Evolutionary conservation across 2,797 vertebrate species (phyloP), one percentile per base, ranked within the genome.

Genomic region (Heteromormyrus szaboi): DNA sequence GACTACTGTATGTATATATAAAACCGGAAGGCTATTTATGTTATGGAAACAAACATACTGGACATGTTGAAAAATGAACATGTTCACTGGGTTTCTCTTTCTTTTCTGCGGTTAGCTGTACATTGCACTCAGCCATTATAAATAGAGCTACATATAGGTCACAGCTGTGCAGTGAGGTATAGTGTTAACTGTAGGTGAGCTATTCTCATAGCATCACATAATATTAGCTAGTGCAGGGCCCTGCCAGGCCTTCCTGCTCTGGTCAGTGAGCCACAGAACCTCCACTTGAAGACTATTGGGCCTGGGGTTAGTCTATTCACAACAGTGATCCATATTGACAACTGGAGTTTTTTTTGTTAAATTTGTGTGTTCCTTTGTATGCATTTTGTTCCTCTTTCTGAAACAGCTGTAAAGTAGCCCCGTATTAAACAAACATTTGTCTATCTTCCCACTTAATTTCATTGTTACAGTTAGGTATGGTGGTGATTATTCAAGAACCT

Each of bases 141-240:
- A 44, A 79, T 44, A 79, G 72, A 79, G 22, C 25, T 51, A 14
- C 46, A 85, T 85, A 14, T 85, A 85, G 46, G 46, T 51, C 83
- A 85, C 46, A 85, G 83, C 83, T 51, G 50, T 33, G 22, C 83
- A 53, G 46, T 85, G 22, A 85, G 83, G 25, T 51, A 53, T 53
- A 53, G 83, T 51, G n/a, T 85, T 14, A 85, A 53, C 83, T 51
- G 48, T 25, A 85, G 83, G 83, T 85, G 48, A 85, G 50, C 83
- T 53, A 85, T 85, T 85, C 48, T 51, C 22, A 25, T 44, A 85
- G 17, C 22, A 11, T 53, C 51, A 29, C 8, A 25, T 51, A 53
- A 17, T 17, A 53, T 53, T 85, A 50, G 44, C 48, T 5, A 51
- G 81, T 48, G 81, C 25, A 29, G 5, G 22, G 12, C 50, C 22